These are phyloP conservation scores for Ricordea florida DNA, from an alignment of 92 coral and sea anemone genomes.

Conservation along the genomic window DNA sequence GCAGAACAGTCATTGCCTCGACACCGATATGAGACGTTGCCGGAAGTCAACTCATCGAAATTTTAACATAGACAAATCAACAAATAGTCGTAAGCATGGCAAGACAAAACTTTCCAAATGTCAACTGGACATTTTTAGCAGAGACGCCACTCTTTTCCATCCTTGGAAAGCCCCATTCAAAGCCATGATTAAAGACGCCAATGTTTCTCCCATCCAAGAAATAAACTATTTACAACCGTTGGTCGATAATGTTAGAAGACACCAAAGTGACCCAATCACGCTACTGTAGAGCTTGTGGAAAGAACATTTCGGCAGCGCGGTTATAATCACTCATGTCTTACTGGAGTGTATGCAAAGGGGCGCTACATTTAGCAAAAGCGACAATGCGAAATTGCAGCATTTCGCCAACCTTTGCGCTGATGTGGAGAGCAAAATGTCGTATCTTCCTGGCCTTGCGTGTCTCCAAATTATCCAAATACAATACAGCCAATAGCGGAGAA, in stretches of 20 bases:
- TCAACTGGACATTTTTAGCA: conserved; percentile 30
- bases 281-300: conserved; percentile 41
- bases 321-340: conserved; percentile 26
- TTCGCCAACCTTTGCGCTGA: conserved; percentile 64
- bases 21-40: conserved; percentile 26
- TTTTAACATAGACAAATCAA: conserved; percentile 28
- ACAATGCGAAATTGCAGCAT: conserved; percentile 28
- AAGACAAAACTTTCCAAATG: conserved; percentile 39
- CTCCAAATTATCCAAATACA: conserved; percentile 39
- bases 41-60: conserved; percentile 33
- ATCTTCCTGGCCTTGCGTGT: conserved; percentile 54
- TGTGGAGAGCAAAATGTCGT: conserved; percentile 31
- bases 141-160: conserved; percentile 52
- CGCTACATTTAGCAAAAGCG: conserved; percentile 33
- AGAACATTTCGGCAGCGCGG: conserved; percentile 57
- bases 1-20: conserved; percentile 9
- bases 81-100: conserved; percentile 47
- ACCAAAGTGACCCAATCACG: conserved; percentile 45
- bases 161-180: conserved; percentile 56
- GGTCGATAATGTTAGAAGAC: conserved; percentile 44
- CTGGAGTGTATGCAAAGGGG: conserved; percentile 30
- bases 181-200: conserved; percentile 51
- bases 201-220: conserved; percentile 41
- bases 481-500: conserved; percentile 48
- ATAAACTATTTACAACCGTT: conserved; percentile 39